phyloP scores from a whole-genome alignment of 2,113 vertebrate species.

The Dicentrarchus labrax region DNA sequence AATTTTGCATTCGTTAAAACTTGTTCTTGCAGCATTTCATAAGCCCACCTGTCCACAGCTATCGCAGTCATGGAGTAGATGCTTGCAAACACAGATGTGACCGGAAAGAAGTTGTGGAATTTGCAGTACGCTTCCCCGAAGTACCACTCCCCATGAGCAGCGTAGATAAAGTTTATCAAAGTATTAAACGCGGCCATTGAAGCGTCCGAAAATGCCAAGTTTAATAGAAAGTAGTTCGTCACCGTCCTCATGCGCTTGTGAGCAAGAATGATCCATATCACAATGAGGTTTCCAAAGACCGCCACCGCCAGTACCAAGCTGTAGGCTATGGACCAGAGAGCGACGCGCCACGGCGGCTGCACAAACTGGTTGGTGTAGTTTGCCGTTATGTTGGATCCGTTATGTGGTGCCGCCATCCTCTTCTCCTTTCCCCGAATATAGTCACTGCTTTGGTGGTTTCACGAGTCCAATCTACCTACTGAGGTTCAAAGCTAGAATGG shows the following conservation, averaged over 20 bases:
- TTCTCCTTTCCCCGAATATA: neutral
- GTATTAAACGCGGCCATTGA: constrained; percentile 98
- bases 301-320: constrained; percentile 92
- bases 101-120: constrained; percentile 99
- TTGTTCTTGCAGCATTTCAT: neutral
- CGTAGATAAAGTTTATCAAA: constrained; percentile 95
- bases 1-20: neutral
- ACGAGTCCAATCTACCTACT: constrained; percentile 1
- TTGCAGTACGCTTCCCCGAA: constrained; percentile 96
- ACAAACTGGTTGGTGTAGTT: constrained; percentile 93
- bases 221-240: constrained; percentile 96
- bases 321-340: constrained; percentile 95
- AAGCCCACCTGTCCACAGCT: constrained; percentile 94
- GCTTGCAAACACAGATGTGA: constrained; percentile 96
- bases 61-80: constrained; percentile 99
- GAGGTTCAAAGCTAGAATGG: neutral
- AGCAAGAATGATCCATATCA: constrained; percentile 98
- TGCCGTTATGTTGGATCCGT: constrained; percentile 77
- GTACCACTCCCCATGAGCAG: constrained; percentile 95
- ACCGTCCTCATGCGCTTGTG: constrained; percentile 98
- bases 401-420: constrained; percentile 79
- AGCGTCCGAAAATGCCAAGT: constrained; percentile 96
- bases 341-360: constrained; percentile 95
- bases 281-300: constrained; percentile 94
- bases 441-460: neutral